These are phyloP conservation scores for Nebria salina DNA, from an alignment of 2,888 invertebrate species.

Conservation along the genomic window DNA sequence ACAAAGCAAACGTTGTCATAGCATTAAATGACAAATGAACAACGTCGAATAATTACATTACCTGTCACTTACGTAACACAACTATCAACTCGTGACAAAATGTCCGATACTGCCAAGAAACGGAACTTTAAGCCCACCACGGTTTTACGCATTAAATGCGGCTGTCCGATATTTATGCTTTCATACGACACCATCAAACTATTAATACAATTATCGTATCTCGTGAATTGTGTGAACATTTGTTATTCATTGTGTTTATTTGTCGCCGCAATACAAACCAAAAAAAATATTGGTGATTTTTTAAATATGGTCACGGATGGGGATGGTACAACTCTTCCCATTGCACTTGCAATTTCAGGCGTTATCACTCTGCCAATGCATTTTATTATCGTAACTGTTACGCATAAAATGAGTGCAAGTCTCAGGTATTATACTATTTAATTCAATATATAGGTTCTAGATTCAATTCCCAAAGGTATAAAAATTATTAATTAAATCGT, in stretches of 20 bases:
- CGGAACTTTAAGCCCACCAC: neutral
- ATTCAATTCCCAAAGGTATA: too few relatives aligned
- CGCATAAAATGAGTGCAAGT: neutral
- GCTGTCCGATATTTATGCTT: neutral
- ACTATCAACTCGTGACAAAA: neutral
- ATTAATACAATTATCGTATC: neutral
- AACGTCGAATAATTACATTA: slow-evolving; percentile 14
- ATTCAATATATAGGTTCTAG: neutral
- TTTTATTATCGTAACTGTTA: slow-evolving; percentile 29
- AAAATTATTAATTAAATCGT: too few relatives aligned
- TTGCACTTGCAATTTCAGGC: slow-evolving; percentile 52
- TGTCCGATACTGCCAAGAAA: neutral
- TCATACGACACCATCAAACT: slow-evolving; percentile 3
- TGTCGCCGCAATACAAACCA: slow-evolving; percentile 53
- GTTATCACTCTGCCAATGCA: slow-evolving; percentile 54
- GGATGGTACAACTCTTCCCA: slow-evolving; percentile 57
- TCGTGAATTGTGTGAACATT: slow-evolving; percentile 47
- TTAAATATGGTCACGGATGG: slow-evolving; percentile 58
- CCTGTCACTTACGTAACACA: slow-evolving; percentile 7
- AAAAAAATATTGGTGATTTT: slow-evolving; percentile 56
- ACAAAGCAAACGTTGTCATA: neutral
- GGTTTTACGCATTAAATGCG: neutral
- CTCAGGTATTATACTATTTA: slow-evolving; percentile 9
- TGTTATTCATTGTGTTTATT: slow-evolving; percentile 54
- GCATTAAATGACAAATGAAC: neutral